Evolutionary conservation across 2,888 invertebrate species (phyloP).

Genomic region (Drosophila mimica): DNA sequence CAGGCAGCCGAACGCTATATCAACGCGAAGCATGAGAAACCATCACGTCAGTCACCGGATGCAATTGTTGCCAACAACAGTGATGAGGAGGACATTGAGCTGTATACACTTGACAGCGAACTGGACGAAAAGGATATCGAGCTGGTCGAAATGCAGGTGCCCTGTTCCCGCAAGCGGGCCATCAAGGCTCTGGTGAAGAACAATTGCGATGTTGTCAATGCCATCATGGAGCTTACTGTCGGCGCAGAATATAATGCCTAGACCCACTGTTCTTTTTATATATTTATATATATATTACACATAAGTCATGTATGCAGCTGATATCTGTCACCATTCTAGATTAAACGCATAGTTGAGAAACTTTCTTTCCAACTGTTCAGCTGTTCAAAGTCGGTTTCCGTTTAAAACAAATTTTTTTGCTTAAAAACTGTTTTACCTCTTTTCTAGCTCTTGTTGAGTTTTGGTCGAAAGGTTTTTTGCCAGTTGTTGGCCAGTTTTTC

Average conservation of each 20-base stretch:
- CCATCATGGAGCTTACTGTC: constrained; percentile 66
- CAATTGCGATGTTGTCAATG: constrained; percentile 68
- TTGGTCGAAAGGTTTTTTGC: constrained; percentile 8
- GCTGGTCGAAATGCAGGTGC: constrained; percentile 62
- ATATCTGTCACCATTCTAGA: background rate
- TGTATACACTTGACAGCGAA: constrained; percentile 3
- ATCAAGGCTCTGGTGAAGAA: constrained; percentile 53
- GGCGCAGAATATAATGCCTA: constrained; percentile 8
- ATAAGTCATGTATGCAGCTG: background rate
- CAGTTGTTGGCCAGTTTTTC: constrained; percentile 21
- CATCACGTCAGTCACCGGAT: background rate
- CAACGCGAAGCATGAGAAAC: constrained; percentile 9
- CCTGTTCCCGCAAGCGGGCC: constrained; percentile 57
- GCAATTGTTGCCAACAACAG: too few species aligned
- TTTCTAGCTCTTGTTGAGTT: constrained; percentile 1
- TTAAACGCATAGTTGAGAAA: background rate
- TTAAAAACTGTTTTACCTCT: constrained; percentile 17
- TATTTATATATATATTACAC: background rate
- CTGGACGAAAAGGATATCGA: constrained; percentile 63
- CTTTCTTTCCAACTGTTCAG: background rate
- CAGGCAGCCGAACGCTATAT: constrained; percentile 60
- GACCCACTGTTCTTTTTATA: background rate
- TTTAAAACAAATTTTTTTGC: constrained; percentile 7
- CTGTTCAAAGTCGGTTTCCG: background rate
- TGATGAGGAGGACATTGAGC: constrained; percentile 8